Conservation (phyloP, 2,888 invertebrate genomes). For the Psylliodes chrysocephalus region DNA sequence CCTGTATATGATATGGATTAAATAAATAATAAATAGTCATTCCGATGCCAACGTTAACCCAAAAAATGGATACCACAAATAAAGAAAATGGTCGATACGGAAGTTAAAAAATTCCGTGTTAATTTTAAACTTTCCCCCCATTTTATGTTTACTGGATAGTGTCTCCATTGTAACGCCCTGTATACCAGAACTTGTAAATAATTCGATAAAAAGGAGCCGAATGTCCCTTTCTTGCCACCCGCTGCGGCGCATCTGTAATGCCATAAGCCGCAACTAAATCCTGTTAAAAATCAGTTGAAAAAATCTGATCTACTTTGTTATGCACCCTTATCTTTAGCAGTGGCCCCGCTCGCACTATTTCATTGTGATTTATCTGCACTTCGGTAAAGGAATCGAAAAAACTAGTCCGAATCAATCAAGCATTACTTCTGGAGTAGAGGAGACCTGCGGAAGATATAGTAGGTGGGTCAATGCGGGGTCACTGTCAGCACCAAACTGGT, state of each 20-base stretch:
- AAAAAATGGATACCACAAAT: too few species aligned
- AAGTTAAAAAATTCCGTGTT: too few species aligned
- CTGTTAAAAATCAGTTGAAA: constrained; percentile 61
- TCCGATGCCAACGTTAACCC: too few species aligned
- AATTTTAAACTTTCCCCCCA: too few species aligned
- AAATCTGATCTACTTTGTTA: constrained; percentile 64
- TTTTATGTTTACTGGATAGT: too few species aligned
- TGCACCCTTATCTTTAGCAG: constrained; percentile 59
- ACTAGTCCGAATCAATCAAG: constrained; percentile 66
- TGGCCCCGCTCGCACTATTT: constrained; percentile 61
- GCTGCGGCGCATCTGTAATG: constrained; percentile 29
- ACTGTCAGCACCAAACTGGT: constrained; percentile 52
- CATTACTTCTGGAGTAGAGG: constrained; percentile 62
- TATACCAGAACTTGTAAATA: constrained; percentile 7
- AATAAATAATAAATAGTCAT: too few species aligned
- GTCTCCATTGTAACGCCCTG: constrained; percentile 16
- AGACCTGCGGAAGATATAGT: constrained; percentile 65
- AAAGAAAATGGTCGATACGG: too few species aligned
- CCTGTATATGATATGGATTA: too few species aligned
- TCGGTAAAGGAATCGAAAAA: constrained; percentile 65
- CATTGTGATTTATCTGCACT: constrained; percentile 66
- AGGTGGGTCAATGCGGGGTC: constrained; percentile 61
- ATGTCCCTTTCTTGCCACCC: constrained; percentile 15
- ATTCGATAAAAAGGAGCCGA: constrained; percentile 24
- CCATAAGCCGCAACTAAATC: constrained; percentile 38